Conservation (phyloP, 2,888 invertebrate species). For the Augochlorella aurata region DNA sequence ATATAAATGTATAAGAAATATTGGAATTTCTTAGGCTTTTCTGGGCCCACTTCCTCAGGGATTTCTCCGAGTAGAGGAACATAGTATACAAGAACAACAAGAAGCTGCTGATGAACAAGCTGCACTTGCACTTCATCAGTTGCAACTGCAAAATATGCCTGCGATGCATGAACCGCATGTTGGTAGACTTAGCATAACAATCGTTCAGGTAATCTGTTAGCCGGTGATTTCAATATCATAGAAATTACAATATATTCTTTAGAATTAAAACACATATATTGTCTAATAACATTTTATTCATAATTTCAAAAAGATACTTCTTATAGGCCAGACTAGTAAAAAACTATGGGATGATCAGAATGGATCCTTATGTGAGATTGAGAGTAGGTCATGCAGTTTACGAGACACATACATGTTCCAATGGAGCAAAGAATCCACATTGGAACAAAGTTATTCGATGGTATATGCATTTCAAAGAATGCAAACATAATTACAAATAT, state of each 20-base stretch:
- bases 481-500: not conserved
- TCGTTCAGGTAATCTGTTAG: constrained; percentile 86
- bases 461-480: constrained; percentile 81
- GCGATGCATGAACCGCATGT: constrained; percentile 83
- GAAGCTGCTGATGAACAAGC: constrained; percentile 91
- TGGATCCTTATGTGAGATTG: constrained; percentile 97
- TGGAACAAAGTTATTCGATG: constrained; percentile 98
- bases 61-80: constrained; percentile 85
- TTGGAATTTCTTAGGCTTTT: constrained; percentile 84
- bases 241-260: not conserved
- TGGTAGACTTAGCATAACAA: constrained; percentile 92
- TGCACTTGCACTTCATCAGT: constrained; percentile 87
- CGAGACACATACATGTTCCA: constrained; percentile 97
- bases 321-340: constrained; percentile 92
- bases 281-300: constrained; percentile 1
- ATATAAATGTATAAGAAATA: constrained; percentile 41
- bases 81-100: constrained; percentile 86
- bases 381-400: constrained; percentile 96
- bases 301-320: constrained; percentile 38
- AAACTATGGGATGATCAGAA: constrained; percentile 96
- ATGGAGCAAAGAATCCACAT: constrained; percentile 96
- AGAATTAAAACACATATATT: not conserved
- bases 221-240: not conserved
- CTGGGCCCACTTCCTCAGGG: constrained; percentile 91
- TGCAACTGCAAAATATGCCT: constrained; percentile 84